Percentiles rank a stretch among this genome's conserved stretches.
These are phyloP conservation scores for Pachydiplax longipennis DNA, from an alignment of 2,888 invertebrate genomes.

Conservation along the genomic window DNA sequence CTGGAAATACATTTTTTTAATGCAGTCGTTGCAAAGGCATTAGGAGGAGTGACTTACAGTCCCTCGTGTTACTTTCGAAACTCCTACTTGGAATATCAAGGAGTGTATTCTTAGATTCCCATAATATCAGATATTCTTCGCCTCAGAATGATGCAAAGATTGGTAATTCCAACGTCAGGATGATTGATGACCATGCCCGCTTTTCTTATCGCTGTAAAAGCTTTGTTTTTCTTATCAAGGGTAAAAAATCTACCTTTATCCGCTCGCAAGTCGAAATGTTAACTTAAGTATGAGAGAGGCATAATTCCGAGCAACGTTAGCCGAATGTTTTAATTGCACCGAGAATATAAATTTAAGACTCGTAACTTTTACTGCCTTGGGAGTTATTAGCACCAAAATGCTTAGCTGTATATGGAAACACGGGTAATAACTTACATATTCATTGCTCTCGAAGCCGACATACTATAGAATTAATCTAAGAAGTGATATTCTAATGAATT, in stretches of 20 bases:
- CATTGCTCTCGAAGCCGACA: no score
- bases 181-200: slow-evolving; percentile 13
- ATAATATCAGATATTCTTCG: neutral
- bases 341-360: no score
- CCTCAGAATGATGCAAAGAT: neutral
- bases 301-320: no score
- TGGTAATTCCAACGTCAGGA: neutral
- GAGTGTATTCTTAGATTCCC: slow-evolving; percentile 7
- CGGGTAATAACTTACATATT: no score
- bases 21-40: neutral
- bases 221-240: slow-evolving; percentile 22
- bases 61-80: neutral
- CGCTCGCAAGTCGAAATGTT: neutral
- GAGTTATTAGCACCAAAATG: no score
- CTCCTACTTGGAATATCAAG: neutral
- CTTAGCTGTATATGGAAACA: no score
- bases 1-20: neutral
- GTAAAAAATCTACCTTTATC: neutral
- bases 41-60: neutral
- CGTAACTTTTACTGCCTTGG: no score
- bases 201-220: neutral
- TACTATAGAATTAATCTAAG: no score
- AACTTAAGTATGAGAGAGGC: neutral
- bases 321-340: no score
- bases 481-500: no score